These are phyloP conservation scores for Paralvinella palmiformis DNA, from an alignment of 1,140 invertebrate species.

Conservation along the genomic window DNA sequence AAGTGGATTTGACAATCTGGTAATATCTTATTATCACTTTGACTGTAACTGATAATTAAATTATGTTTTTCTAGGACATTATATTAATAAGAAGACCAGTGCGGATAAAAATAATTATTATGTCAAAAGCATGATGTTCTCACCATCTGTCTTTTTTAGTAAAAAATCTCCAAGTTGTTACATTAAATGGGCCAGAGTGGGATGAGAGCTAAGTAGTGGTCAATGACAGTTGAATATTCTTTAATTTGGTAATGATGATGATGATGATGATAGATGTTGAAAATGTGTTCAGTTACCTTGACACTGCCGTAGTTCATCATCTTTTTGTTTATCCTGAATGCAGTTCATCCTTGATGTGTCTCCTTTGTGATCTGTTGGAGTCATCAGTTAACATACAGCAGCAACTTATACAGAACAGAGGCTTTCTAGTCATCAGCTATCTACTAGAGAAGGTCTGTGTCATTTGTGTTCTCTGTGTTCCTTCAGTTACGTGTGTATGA, in stretches of 20 bases:
- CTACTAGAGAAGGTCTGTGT: constrained; percentile 72
- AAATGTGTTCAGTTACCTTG: background rate
- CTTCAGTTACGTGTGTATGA: no score
- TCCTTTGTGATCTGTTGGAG: constrained; percentile 95
- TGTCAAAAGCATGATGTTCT: no score
- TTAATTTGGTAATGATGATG: no score
- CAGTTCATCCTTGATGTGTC: constrained; percentile 92
- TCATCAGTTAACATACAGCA: constrained; percentile 95
- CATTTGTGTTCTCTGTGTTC: background rate
- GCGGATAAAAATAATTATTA: no score
- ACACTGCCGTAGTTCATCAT: background rate
- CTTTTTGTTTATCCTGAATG: constrained; percentile 34
- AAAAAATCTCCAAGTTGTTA: no score
- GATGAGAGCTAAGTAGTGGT: no score
- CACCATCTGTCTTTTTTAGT: no score
- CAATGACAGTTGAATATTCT: no score
- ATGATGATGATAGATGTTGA: background rate
- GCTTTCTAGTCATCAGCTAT: constrained; percentile 96
- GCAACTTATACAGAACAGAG: constrained; percentile 96
- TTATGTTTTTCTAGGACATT: background rate
- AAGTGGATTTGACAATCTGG: constrained; percentile 52
- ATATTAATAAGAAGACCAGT: no score
- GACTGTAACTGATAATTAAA: no score
- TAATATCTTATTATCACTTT: constrained; percentile 29
- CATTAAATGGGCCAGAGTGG: no score